Base-by-base conservation (phyloP, 2,113 vertebrate species). In the Tragelaphus imberbis region DNA sequence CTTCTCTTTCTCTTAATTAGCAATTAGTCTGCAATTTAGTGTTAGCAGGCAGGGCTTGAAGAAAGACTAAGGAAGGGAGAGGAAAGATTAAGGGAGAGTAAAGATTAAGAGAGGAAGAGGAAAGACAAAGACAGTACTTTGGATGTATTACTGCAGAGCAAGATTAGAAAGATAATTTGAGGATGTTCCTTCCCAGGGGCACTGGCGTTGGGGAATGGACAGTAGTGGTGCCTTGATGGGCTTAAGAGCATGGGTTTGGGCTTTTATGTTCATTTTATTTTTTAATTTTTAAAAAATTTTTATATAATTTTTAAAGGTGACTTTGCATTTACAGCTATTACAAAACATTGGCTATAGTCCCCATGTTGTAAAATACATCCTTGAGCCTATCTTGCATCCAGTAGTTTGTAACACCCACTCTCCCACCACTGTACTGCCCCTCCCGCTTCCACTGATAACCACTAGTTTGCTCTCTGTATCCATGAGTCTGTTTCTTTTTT, bases 1-100 rank as follows among this genome's bases (percentile, higher is more conserved):
- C 49, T 91, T 89, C 75, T 84, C 61, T 93, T 88, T 36, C 89
- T 93, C 40, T 91, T 95, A 84, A 84, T 95, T 79, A 88, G 81
- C 53, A 56, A 47, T 91, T 49, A 58, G 21, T 44, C 94, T 68
- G 33, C 53, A 36, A 65, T 33, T 68, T 30, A 82, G 30, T n/a
- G 27, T 56, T 21, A 6, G 33, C 59, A 96, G 84, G n/a, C 87
- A 75, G 36, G n/a, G 19, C 16, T 23, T 23, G 68, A 92, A 90
- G 92, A 51, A 59, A 93, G 56, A n/a, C 28, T 33, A 7, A 15
- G n/a, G 40, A 10, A 59, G 55, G 53, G 49, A 58, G 53, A 96
- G 84, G 65, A 23, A 75, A 75, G n/a, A 71, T 36, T 49, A 8
- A 21, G 59, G 47, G 27, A 58, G n/a, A 97, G 75, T 16, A n/a